A percentile compares a stretch with the other conserved stretches of the same genome.
Evolutionary conservation across 2,797 vertebrate species (phyloP).

Genomic region (Coendou prehensilis): DNA sequence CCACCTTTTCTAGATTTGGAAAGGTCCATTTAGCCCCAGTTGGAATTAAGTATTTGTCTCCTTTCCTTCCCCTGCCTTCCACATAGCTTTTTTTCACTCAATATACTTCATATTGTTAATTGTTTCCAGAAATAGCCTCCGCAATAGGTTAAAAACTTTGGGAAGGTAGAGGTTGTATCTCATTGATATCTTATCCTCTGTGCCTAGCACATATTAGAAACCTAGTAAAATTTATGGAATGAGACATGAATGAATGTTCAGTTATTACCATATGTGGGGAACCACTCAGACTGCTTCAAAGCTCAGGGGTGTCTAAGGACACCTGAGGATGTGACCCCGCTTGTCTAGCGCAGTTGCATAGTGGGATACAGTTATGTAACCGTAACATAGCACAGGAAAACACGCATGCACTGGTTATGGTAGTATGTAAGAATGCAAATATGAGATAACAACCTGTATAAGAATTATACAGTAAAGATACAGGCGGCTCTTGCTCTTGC

Average conservation of each 20-base stretch:
- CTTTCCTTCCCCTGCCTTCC: not conserved
- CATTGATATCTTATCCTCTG: conserved; percentile 26
- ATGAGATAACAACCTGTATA: not conserved
- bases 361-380: not conserved
- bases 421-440: not conserved
- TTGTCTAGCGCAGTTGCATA: not conserved
- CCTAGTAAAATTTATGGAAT: conserved; percentile 43
- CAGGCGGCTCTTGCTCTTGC: not conserved
- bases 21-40: not conserved
- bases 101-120: conserved; percentile 14
- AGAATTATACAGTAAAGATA: not conserved
- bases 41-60: conserved; percentile 24
- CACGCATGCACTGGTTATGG: not conserved
- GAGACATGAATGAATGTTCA: conserved; percentile 28
- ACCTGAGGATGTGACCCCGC: not conserved
- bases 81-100: not conserved
- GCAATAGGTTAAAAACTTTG: conserved; percentile 42
- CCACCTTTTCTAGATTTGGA: conserved; percentile 32
- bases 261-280: not conserved
- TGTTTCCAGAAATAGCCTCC: conserved; percentile 41
- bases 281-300: not conserved
- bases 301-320: not conserved
- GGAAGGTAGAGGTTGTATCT: not conserved
- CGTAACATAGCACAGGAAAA: not conserved
- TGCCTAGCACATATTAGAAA: conserved; percentile 9